A percentile compares a stretch with the other conserved stretches of the same genome.
These are phyloP conservation scores for Agrochola lychnidis DNA, from an alignment of 2,888 invertebrate genomes.

Conservation along the genomic window DNA sequence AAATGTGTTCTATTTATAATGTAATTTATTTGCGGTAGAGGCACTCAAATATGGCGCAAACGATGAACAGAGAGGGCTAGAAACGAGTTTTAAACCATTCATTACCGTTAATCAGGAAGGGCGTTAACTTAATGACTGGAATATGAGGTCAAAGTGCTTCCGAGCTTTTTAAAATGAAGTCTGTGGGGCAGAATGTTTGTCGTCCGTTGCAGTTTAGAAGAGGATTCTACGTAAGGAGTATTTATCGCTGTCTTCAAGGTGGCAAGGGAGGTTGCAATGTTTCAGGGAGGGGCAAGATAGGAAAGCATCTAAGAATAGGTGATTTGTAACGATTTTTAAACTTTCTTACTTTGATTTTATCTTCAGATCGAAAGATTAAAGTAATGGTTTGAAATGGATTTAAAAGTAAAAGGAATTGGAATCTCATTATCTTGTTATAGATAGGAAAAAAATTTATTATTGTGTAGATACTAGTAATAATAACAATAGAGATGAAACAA, in stretches of 20 bases:
- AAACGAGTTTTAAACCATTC: conserved; percentile 59
- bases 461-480: not conserved
- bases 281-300: not conserved
- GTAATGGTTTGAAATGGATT: not conserved
- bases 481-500: not conserved
- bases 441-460: not conserved
- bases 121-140: conserved; percentile 54
- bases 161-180: conserved; percentile 39
- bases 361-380: not conserved
- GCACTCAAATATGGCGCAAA: conserved; percentile 16
- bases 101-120: conserved; percentile 65
- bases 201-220: conserved; percentile 31
- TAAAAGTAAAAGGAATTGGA: not conserved
- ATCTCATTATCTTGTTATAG: not conserved
- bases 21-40: conserved; percentile 11
- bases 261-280: conserved; percentile 16
- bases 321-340: conserved; percentile 29
- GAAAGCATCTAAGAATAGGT: conserved; percentile 25
- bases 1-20: conserved; percentile 23
- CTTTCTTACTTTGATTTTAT: not conserved
- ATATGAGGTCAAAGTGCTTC: conserved; percentile 51
- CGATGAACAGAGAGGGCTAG: conserved; percentile 32
- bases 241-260: conserved; percentile 42
- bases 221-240: conserved; percentile 45
- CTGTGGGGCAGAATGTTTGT: conserved; percentile 43